Percentiles rank a stretch among this genome's conserved stretches.
phyloP scores from a whole-genome alignment of 2,888 invertebrate genomes.

The Theodoxus fluviatilis region DNA sequence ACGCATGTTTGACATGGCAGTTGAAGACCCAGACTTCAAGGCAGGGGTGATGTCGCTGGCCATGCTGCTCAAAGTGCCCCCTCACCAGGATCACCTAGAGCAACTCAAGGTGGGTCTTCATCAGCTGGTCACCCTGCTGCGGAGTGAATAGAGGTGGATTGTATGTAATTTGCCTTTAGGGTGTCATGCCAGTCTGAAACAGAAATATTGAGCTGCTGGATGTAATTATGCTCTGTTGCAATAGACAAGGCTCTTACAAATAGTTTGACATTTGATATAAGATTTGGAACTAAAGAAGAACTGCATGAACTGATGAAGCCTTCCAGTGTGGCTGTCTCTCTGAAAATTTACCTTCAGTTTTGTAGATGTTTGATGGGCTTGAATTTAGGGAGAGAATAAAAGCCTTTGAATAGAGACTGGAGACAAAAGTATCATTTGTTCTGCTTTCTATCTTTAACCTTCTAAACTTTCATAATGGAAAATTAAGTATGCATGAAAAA shows the following conservation, averaged over 20 bases:
- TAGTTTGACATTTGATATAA: neutral
- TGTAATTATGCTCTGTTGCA: too few relatives aligned
- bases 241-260: neutral
- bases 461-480: neutral
- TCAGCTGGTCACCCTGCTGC: slow-evolving; percentile 19
- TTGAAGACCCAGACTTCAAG: slow-evolving; percentile 82
- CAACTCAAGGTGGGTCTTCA: slow-evolving; percentile 72
- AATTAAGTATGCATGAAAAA: too few relatives aligned
- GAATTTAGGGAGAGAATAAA: neutral
- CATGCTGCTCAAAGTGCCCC: slow-evolving; percentile 78
- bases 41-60: slow-evolving; percentile 82
- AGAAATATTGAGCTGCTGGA: too few relatives aligned
- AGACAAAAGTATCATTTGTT: neutral
- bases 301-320: too few relatives aligned
- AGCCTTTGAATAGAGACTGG: neutral
- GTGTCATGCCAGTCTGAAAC: too few relatives aligned
- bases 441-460: neutral
- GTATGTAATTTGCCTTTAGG: too few relatives aligned
- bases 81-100: slow-evolving; percentile 81
- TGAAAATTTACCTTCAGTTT: neutral
- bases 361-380: neutral
- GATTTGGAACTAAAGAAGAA: too few relatives aligned
- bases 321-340: too few relatives aligned
- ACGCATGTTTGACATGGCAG: slow-evolving; percentile 67
- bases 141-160: too few relatives aligned